These are phyloP conservation scores for Psilopogon haemacephalus DNA, from an alignment of 2,113 vertebrate genomes.

Conservation along the genomic window DNA sequence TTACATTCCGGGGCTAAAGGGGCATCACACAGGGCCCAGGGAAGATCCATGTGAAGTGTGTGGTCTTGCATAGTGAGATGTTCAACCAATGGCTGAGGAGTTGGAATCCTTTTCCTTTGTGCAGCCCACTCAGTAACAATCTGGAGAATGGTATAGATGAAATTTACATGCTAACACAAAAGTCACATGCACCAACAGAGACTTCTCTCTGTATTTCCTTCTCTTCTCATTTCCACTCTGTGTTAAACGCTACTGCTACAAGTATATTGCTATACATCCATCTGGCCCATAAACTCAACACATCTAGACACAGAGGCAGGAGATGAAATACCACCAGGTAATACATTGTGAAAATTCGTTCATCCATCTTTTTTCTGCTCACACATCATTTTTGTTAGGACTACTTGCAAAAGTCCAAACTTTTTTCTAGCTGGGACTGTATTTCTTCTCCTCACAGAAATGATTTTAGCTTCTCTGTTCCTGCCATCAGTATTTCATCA, in stretches of 20 bases:
- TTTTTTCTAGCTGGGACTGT: not conserved
- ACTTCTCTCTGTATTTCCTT: not conserved
- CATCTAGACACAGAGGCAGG: not conserved
- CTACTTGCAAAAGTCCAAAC: not conserved
- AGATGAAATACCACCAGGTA: not conserved
- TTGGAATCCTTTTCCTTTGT: not conserved
- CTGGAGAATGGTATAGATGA: not conserved
- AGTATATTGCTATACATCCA: not conserved
- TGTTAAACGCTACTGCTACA: not conserved
- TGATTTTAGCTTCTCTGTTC: not conserved
- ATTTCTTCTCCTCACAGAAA: not conserved
- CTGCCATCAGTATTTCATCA: not conserved
- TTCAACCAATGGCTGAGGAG: not conserved
- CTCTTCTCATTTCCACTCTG: not conserved
- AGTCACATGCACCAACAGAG: not conserved
- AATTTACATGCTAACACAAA: not conserved
- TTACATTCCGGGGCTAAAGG: not conserved
- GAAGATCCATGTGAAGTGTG: not conserved
- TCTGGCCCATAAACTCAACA: not conserved
- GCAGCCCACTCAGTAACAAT: not conserved
- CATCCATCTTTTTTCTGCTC: not conserved
- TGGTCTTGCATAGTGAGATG: fast-evolving
- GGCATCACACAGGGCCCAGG: not conserved
- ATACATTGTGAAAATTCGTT: not conserved
- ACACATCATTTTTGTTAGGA: not conserved